phyloP scores from a whole-genome alignment of 2,113 vertebrate genomes.

The Ciconia stormi region DNA sequence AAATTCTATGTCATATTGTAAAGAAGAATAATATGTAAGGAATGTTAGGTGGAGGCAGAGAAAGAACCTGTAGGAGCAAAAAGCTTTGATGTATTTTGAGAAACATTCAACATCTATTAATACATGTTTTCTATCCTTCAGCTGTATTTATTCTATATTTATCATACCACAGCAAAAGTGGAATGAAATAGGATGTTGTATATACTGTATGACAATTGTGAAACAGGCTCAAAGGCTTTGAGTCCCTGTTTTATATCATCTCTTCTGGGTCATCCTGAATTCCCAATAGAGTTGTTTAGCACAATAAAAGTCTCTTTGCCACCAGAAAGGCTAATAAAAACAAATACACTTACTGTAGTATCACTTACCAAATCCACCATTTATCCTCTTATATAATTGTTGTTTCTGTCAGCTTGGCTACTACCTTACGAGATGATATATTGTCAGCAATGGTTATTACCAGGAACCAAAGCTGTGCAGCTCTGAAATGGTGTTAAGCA shows the following conservation, averaged over 20 bases:
- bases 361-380: background rate
- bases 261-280: background rate
- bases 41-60: background rate
- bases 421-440: background rate
- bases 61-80: background rate
- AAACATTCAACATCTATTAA: rapidly evolving
- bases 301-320: background rate
- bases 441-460: background rate
- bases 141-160: background rate
- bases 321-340: background rate
- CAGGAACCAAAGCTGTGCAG: background rate
- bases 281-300: background rate
- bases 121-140: background rate
- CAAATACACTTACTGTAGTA: background rate
- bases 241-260: background rate
- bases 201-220: rapidly evolving
- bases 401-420: background rate
- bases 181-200: background rate
- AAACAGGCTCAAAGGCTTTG: background rate
- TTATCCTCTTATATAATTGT: background rate
- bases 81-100: background rate
- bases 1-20: background rate
- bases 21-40: rapidly evolving
- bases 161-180: background rate
- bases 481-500: rapidly evolving